phyloP scores from a whole-genome alignment of 2,797 vertebrate species.

The Hafferia zeledoni region DNA sequence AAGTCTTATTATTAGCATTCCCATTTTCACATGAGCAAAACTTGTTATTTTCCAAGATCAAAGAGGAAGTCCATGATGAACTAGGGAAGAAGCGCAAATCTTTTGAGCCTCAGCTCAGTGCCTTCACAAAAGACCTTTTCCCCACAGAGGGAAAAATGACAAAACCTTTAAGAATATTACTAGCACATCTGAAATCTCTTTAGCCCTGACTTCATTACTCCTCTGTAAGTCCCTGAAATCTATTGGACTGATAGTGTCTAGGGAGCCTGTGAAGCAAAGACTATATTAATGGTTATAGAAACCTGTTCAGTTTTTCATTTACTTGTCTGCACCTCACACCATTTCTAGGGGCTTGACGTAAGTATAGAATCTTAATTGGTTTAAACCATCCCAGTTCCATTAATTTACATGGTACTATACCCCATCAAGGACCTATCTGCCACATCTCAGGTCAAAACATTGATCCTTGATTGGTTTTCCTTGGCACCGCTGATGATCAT shows the following conservation, averaged over 20 bases:
- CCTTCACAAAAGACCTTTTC: constrained; percentile 18
- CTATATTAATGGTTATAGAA: not conserved
- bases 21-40: constrained; percentile 19
- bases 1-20: not conserved
- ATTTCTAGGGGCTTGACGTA: not conserved
- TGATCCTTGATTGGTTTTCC: not conserved
- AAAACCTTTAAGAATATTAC: constrained; percentile 43
- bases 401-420: not conserved
- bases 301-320: not conserved
- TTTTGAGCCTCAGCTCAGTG: constrained; percentile 6
- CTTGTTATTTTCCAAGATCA: not conserved
- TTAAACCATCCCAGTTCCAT: not conserved
- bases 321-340: not conserved
- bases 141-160: not conserved
- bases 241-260: not conserved
- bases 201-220: constrained; percentile 17
- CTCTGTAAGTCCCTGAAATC: not conserved
- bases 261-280: not conserved
- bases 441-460: not conserved
- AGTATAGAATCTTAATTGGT: not conserved
- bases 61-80: not conserved
- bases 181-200: constrained; percentile 11
- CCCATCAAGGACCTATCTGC: not conserved
- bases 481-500: not conserved
- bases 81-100: not conserved